Evolutionary conservation across 2,797 vertebrate species (phyloP).

Genomic region (Semaprochilodus insignis): DNA sequence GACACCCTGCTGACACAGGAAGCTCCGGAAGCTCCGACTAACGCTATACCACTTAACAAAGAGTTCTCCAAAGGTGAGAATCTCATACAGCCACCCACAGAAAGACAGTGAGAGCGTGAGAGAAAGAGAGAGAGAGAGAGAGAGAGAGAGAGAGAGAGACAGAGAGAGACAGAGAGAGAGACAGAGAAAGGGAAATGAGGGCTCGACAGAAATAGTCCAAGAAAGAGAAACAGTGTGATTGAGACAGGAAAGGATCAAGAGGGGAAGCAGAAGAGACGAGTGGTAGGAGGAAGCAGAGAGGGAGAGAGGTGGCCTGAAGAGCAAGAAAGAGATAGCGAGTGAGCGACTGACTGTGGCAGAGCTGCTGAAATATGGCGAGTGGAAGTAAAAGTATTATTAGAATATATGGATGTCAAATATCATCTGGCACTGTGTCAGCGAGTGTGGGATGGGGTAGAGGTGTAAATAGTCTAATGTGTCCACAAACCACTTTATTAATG

Average conservation of each 20-base stretch:
- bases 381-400: slow-evolving; percentile 22
- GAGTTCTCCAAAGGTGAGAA: slow-evolving; percentile 34
- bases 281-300: not conserved
- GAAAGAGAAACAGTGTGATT: slow-evolving; percentile 53
- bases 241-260: slow-evolving; percentile 14
- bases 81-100: slow-evolving; percentile 40
- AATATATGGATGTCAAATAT: not conserved
- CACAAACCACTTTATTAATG: too few relatives aligned
- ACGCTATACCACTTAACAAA: slow-evolving; percentile 44
- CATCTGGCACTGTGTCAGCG: too few relatives aligned
- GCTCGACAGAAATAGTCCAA: slow-evolving; percentile 21
- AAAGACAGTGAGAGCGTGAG: not conserved
- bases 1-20: slow-evolving; percentile 52
- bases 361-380: slow-evolving; percentile 18
- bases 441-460: too few relatives aligned
- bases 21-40: slow-evolving; percentile 49
- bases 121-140: slow-evolving; percentile 10
- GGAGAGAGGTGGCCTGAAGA: slow-evolving; percentile 19
- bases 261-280: slow-evolving; percentile 19
- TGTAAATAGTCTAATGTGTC: too few relatives aligned
- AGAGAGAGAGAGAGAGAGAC: slow-evolving; percentile 19
- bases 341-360: slow-evolving; percentile 10
- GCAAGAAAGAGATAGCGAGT: not conserved
- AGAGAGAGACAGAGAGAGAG: slow-evolving; percentile 26
- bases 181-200: slow-evolving; percentile 12